Evolutionary conservation across 92 coral and sea anemone species (phyloP).

Genomic region (Phenganax marumi): DNA sequence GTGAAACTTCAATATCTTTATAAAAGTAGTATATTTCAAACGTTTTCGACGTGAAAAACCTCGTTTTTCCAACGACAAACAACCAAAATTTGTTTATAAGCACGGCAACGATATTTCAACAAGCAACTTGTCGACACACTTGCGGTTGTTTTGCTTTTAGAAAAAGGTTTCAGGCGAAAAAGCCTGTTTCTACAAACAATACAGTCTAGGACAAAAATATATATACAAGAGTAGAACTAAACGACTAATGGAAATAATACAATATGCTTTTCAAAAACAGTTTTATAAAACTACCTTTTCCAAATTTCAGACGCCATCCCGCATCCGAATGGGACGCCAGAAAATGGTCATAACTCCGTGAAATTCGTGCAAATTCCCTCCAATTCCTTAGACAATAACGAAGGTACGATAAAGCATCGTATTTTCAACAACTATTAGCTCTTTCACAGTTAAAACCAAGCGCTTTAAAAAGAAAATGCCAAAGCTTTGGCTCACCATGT

Average conservation of each 20-base stretch:
- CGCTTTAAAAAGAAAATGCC: not conserved
- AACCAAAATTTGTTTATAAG: too few relatives aligned
- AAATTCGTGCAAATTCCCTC: constrained; percentile 24
- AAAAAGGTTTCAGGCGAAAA: too few relatives aligned
- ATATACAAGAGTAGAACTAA: not conserved
- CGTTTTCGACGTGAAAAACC: too few relatives aligned
- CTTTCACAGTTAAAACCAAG: not conserved
- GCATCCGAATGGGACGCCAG: not conserved
- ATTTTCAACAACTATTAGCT: not conserved
- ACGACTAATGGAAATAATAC: not conserved
- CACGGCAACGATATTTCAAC: too few relatives aligned
- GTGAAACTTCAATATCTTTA: too few relatives aligned
- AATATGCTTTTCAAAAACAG: not conserved
- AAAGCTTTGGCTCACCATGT: not conserved
- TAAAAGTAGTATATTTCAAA: too few relatives aligned
- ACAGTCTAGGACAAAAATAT: not conserved
- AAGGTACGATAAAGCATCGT: constrained; percentile 15
- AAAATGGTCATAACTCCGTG: not conserved
- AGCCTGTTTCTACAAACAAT: not conserved
- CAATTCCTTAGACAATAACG: constrained; percentile 29
- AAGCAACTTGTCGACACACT: too few relatives aligned
- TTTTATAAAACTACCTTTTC: not conserved
- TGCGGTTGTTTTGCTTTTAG: too few relatives aligned
- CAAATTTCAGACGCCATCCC: constrained; percentile 28
- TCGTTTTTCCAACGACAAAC: too few relatives aligned